These are phyloP conservation scores for Daktulosphaira vitifoliae DNA, from an alignment of 1,140 invertebrate species.

Conservation along the genomic window DNA sequence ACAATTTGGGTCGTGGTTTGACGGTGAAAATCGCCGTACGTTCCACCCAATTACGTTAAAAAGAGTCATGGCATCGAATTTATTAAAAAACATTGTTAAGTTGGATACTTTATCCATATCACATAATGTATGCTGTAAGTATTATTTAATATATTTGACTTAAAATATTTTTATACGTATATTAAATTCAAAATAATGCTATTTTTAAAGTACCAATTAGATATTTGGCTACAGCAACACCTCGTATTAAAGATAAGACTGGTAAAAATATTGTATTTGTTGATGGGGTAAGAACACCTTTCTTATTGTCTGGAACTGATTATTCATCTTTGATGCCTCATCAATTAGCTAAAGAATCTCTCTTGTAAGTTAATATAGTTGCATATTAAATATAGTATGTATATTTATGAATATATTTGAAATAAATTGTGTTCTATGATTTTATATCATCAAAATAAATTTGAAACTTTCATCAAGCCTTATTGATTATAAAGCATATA, in stretches of 20 bases:
- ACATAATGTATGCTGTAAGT: slow-evolving; percentile 11
- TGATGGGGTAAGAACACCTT: slow-evolving; percentile 93
- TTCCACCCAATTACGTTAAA: background rate
- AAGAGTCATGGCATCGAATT: slow-evolving; percentile 7
- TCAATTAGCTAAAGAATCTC: slow-evolving; percentile 80
- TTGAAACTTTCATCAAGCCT: too few relatives aligned
- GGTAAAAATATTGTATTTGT: slow-evolving; percentile 88
- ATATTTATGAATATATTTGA: too few relatives aligned
- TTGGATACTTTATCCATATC: slow-evolving; percentile 14
- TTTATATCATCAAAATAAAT: too few relatives aligned
- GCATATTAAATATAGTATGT: too few relatives aligned
- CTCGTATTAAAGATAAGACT: slow-evolving; percentile 48
- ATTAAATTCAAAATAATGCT: too few relatives aligned
- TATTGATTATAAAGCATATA: too few relatives aligned
- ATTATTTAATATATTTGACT: background rate
- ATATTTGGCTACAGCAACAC: slow-evolving; percentile 23
- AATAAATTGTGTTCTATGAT: too few relatives aligned
- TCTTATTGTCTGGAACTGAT: slow-evolving; percentile 83
- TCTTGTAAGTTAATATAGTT: slow-evolving; percentile 79
- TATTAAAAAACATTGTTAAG: slow-evolving; percentile 11
- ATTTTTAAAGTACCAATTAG: slow-evolving; percentile 2
- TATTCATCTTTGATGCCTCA: slow-evolving; percentile 93
- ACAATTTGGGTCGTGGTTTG: background rate
- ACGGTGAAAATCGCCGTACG: background rate
- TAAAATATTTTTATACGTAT: too few relatives aligned